A percentile compares a stretch with the other conserved stretches of the same genome.
Conservation (phyloP, 2,113 vertebrate species). For the Porphyrio hochstetteri region DNA sequence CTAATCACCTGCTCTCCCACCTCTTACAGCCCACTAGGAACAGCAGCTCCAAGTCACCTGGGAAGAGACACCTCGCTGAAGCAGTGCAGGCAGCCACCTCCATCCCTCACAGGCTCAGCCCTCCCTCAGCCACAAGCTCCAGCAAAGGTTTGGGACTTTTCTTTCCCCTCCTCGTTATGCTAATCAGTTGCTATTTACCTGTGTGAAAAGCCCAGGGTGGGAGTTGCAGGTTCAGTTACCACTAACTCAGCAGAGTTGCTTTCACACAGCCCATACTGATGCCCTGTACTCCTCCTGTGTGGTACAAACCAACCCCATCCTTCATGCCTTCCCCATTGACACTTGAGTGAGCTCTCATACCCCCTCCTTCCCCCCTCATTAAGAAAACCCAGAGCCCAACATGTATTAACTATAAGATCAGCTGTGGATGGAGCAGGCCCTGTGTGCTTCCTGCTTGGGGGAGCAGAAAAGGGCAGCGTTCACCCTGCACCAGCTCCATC, state of each 20-base stretch:
- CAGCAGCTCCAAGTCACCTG: neutral
- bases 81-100: neutral
- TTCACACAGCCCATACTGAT: neutral
- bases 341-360: too few relatives aligned
- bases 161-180: neutral
- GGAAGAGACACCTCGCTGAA: neutral
- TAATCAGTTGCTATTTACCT: neutral
- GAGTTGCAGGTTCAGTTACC: too few relatives aligned
- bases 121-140: neutral
- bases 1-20: neutral
- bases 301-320: neutral
- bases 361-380: neutral
- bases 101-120: neutral
- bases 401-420: neutral
- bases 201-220: neutral
- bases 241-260: neutral
- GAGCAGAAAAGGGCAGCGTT: neutral
- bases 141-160: neutral
- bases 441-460: neutral
- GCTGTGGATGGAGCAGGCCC: neutral
- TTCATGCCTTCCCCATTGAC: fast-evolving
- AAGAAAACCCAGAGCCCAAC: neutral
- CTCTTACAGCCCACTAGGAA: neutral
- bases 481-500: neutral
- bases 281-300: neutral